phyloP scores from a whole-genome alignment of 2,888 invertebrate species.

The Molorchus minor region DNA sequence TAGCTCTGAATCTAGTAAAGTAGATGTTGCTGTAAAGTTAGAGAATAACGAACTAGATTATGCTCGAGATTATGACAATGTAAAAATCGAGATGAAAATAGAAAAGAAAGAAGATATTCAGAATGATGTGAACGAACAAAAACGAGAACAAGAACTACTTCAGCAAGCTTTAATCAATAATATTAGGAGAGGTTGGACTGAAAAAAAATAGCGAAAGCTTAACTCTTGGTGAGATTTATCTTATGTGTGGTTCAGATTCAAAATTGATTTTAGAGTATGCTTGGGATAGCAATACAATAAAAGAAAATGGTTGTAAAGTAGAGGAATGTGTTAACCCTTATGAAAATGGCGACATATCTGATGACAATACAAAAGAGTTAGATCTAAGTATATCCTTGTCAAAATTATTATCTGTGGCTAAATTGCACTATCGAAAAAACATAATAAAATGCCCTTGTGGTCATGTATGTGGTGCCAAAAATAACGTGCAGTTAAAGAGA shows the following conservation, averaged over 20 bases:
- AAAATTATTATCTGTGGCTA: conserved; percentile 67
- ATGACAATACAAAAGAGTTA: conserved; percentile 29
- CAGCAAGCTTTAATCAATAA: conserved; percentile 58
- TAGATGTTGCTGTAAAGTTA: conserved; percentile 53
- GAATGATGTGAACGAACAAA: conserved; percentile 28
- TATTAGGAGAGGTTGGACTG: conserved; percentile 80
- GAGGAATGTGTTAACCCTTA: conserved; percentile 38
- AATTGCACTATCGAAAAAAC: conserved; percentile 60
- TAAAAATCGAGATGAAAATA: conserved; percentile 37
- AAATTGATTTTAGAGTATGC: conserved; percentile 81
- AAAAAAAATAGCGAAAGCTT: conserved; percentile 78
- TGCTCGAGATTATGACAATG: conserved; percentile 15
- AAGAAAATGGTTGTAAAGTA: conserved; percentile 29
- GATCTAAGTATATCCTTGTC: conserved; percentile 61
- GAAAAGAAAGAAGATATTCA: conserved; percentile 47
- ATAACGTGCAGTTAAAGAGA: conserved; percentile 40
- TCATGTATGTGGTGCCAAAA: conserved; percentile 63
- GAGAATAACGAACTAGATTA: conserved; percentile 4
- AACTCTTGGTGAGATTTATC: conserved; percentile 88
- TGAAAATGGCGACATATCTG: conserved; percentile 15
- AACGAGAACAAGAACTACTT: too few species aligned
- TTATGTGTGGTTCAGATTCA: conserved; percentile 83
- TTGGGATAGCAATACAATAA: conserved; percentile 67
- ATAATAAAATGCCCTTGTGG: conserved; percentile 67
- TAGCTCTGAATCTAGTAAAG: conserved; percentile 39